These are phyloP conservation scores for Octomys mimax DNA, from an alignment of 2,797 vertebrate genomes.

Conservation along the genomic window DNA sequence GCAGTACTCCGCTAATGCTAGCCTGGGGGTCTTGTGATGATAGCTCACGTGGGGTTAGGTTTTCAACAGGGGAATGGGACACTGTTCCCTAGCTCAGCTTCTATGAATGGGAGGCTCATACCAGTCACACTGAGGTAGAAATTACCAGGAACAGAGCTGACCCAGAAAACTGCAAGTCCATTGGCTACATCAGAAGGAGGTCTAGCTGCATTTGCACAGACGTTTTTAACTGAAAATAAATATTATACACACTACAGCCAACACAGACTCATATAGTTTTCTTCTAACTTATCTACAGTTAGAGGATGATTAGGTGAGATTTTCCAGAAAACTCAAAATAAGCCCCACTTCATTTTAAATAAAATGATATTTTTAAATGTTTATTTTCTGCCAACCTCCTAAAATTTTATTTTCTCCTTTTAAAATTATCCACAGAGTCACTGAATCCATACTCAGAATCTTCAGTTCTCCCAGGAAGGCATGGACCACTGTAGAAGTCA, in stretches of 20 bases:
- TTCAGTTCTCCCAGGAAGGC: background rate
- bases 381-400: background rate
- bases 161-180: fast-evolving
- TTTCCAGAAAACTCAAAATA: background rate
- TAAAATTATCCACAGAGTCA: background rate
- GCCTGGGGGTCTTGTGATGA: background rate
- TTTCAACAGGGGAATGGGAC: background rate
- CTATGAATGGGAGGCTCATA: background rate
- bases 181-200: fast-evolving
- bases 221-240: background rate
- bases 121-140: too few relatives aligned
- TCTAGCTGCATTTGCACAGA: background rate
- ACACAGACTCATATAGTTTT: background rate
- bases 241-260: background rate
- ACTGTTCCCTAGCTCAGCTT: fast-evolving
- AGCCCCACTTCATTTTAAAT: background rate
- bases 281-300: background rate
- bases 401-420: background rate
- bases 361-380: background rate
- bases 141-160: too few relatives aligned
- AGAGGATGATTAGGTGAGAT: background rate
- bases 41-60: background rate
- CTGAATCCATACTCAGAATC: background rate
- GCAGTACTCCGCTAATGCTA: background rate
- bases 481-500: background rate